Conservation (phyloP, 1,140 invertebrate species). For the Lasaia peninsularis region DNA sequence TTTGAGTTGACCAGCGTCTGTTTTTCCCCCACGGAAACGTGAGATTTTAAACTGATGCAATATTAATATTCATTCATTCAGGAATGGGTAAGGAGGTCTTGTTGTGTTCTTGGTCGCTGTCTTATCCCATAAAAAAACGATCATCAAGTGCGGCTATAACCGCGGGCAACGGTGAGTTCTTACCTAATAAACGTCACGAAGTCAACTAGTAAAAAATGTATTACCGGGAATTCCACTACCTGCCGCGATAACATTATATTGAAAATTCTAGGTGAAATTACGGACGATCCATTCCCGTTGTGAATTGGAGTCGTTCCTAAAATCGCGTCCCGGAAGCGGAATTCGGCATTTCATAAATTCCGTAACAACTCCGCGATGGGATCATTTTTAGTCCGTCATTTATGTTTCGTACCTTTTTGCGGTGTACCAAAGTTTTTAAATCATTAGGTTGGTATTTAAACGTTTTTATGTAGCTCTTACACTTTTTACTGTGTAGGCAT, state of each 20-base stretch:
- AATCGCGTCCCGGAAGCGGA: background rate
- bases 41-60: no score
- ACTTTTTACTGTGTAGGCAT: no score
- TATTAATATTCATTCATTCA: no score
- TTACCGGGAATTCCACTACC: background rate
- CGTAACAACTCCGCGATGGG: background rate
- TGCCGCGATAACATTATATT: background rate
- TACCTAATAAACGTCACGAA: background rate
- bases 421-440: background rate
- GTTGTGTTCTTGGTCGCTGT: no score
- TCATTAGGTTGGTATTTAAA: background rate
- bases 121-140: no score
- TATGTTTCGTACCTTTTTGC: background rate
- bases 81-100: no score
- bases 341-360: slow-evolving; percentile 4
- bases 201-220: background rate
- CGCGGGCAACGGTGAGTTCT: no score
- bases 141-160: no score
- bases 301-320: slow-evolving; percentile 1
- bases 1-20: no score
- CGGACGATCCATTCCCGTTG: slow-evolving; percentile 10
- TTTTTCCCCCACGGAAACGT: no score
- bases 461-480: no score
- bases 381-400: background rate
- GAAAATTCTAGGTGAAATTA: slow-evolving; percentile 12